These are phyloP conservation scores for Netelia melanura DNA, from an alignment of 2,888 invertebrate species.

Conservation along the genomic window DNA sequence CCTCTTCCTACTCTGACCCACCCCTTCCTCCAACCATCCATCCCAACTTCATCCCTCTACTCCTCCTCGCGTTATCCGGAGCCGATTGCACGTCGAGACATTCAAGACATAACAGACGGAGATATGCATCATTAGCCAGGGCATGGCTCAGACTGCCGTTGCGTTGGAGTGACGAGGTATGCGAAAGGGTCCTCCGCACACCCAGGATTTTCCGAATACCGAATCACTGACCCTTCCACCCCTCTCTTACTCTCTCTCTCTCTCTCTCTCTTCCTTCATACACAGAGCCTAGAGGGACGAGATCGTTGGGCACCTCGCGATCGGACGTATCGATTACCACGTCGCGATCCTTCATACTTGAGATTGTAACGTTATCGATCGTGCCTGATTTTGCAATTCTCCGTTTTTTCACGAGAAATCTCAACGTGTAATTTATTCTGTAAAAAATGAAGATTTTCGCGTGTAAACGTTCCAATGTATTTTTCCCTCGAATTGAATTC, in stretches of 20 bases:
- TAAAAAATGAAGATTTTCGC: too few relatives aligned
- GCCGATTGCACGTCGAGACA: slow-evolving; percentile 77
- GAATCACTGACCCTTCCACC: slow-evolving; percentile 22
- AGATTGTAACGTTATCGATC: not conserved
- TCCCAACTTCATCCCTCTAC: slow-evolving; percentile 38
- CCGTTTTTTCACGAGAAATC: not conserved
- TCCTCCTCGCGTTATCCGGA: slow-evolving; percentile 48
- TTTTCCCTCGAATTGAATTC: too few relatives aligned
- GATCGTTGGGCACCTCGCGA: not conserved
- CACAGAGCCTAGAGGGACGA: slow-evolving; percentile 26
- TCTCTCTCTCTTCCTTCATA: not conserved
- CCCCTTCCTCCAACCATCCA: slow-evolving; percentile 23
- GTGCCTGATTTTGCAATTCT: not conserved
- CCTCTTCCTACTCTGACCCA: slow-evolving; percentile 66
- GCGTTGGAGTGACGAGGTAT: slow-evolving; percentile 75
- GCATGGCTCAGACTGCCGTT: slow-evolving; percentile 72
- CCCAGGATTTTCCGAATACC: slow-evolving; percentile 76
- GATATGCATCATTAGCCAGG: slow-evolving; percentile 83
- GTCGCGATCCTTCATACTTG: slow-evolving; percentile 36
- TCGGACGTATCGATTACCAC: slow-evolving; percentile 56
- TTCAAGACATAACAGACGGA: slow-evolving; percentile 83
- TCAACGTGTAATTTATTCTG: too few relatives aligned
- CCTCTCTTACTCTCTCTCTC: slow-evolving; percentile 5
- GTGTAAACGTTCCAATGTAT: too few relatives aligned
- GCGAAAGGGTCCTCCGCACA: slow-evolving; percentile 75